Evolutionary conservation across 2,888 invertebrate species (phyloP), one percentile per base, ranked within the genome.

Genomic region (Andrena dorsata): DNA sequence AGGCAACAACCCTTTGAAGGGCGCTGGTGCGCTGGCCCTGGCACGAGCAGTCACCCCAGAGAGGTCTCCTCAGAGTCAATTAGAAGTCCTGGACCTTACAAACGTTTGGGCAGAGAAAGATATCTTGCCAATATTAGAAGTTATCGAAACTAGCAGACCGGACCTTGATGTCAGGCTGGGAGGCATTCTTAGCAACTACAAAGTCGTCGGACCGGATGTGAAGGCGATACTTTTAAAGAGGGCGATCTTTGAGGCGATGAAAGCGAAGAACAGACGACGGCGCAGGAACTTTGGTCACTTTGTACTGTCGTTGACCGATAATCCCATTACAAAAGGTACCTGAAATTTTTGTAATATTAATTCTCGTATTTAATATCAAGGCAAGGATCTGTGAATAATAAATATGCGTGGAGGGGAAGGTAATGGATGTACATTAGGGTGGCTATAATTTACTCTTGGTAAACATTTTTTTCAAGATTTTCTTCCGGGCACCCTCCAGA

Each of bases 1-100:
- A 3, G 95, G 95, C 32, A 93, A 94, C 81, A 96, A 96, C 91
- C 94, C 95, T 10, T 92, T 95, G 35, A 93, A 93, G 28, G 91
- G 94, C 1, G 93, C 93, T 2, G 95, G 95, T 63, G 81, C 71
- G n/a, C 90, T 94, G n/a, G 78, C 76, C n/a, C 76, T 95, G 26
- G 88, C 95, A 8, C 91, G 90, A n/a, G 90, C 94, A 30, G 87
- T 95, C 2, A 89, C 88, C 16, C 84, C 89, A 0, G 73, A 77
- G 13, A 79, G 74, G 30, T 87, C 92, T 7, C 92, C 93, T 1
- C 89, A 90, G 1, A 92, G 92, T 73, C 87, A 91, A 51, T 86
- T 95, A 26, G 87, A 90, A 20, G 80, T 91, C 35, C 86, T 96
- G 49, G 94, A 95, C 87, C 92, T 96, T 88, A 94, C 95, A 69